Percentiles rank a stretch among this genome's conserved stretches.
Evolutionary conservation across 2,113 vertebrate species (phyloP).

Genomic region (Canis aureus): DNA sequence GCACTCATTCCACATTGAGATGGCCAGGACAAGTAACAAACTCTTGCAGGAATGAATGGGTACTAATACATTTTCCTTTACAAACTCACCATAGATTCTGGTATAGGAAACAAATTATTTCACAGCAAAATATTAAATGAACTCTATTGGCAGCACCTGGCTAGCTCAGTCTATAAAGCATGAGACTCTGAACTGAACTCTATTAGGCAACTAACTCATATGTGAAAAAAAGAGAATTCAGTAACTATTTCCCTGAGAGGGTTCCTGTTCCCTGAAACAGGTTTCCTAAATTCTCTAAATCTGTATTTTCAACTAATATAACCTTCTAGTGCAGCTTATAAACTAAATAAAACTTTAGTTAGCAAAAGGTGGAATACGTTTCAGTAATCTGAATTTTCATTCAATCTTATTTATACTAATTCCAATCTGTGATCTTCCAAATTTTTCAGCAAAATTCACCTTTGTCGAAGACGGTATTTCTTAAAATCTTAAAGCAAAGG

Average conservation of each 20-base stretch:
- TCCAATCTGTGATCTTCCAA: not conserved
- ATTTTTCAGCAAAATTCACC: not conserved
- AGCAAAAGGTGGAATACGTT: not conserved
- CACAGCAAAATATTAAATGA: slow-evolving; percentile 6
- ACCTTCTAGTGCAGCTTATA: not conserved
- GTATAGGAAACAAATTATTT: not conserved
- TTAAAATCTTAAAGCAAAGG: not conserved
- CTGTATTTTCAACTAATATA: not conserved
- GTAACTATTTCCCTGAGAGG: slow-evolving; percentile 1
- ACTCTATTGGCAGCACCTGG: not conserved
- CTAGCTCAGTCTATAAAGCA: not conserved
- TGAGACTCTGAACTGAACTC: not conserved
- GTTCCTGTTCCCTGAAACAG: not conserved
- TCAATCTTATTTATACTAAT: not conserved
- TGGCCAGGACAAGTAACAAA: not conserved
- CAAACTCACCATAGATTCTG: not conserved
- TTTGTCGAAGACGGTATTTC: not conserved
- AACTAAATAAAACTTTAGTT: not conserved
- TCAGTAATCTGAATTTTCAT: not conserved
- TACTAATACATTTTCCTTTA: not conserved
- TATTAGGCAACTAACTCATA: not conserved
- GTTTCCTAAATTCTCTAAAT: not conserved
- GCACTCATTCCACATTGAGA: not conserved
- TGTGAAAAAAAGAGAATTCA: not conserved
- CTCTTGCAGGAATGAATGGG: not conserved